These are phyloP conservation scores for Gobius niger DNA, from an alignment of 2,113 vertebrate species.

Conservation along the genomic window DNA sequence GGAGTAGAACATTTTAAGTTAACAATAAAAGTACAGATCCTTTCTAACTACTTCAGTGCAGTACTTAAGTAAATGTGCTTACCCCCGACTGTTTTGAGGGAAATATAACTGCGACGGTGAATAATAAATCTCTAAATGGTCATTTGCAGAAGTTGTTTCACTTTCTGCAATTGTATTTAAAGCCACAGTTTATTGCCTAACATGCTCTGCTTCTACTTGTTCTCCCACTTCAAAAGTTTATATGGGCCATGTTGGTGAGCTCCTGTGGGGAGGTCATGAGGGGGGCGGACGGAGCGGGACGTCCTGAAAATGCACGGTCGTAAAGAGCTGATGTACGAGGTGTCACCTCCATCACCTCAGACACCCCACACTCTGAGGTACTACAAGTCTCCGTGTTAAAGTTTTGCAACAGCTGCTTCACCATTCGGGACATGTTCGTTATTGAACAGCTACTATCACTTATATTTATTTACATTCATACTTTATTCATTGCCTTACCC, in stretches of 20 bases:
- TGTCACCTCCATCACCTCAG: slow-evolving; percentile 53
- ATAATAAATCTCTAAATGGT: neutral
- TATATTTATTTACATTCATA: too few species aligned
- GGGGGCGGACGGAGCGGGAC: slow-evolving; percentile 39
- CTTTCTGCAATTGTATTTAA: slow-evolving; percentile 70
- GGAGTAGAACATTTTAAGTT: too few species aligned
- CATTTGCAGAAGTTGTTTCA: slow-evolving; percentile 53
- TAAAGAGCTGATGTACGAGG: slow-evolving; percentile 68
- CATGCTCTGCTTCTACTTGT: slow-evolving; percentile 63
- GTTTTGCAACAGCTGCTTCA: neutral
- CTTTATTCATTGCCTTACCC: too few species aligned
- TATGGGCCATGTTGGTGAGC: slow-evolving; percentile 59
- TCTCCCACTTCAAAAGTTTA: slow-evolving; percentile 72
- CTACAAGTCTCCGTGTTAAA: slow-evolving; percentile 5
- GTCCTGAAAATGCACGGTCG: slow-evolving; percentile 53
- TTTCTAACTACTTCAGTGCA: too few species aligned
- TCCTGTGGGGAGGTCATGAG: slow-evolving; percentile 55
- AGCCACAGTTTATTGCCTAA: slow-evolving; percentile 64
- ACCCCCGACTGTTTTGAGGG: too few species aligned
- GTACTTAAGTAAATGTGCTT: too few species aligned
- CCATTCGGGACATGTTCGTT: neutral
- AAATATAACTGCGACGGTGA: neutral
- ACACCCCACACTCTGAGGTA: slow-evolving; percentile 12
- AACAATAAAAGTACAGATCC: too few species aligned
- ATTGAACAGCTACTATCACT: too few species aligned